phyloP scores from a whole-genome alignment of 2,888 invertebrate species.

The Mantis religiosa region DNA sequence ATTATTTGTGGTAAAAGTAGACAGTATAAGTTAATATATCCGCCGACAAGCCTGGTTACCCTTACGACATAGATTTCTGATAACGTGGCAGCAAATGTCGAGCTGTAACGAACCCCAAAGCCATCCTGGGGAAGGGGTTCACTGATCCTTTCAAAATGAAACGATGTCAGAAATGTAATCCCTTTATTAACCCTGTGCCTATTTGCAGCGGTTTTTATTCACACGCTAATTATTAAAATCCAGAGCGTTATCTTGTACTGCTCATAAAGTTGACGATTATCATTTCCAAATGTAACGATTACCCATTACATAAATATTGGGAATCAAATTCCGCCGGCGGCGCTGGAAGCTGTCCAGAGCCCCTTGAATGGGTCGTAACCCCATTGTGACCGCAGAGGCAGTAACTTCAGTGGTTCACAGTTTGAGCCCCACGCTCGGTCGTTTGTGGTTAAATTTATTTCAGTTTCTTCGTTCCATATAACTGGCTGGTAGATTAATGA shows the following conservation, averaged over 20 bases:
- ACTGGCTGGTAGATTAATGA: not conserved
- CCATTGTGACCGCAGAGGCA: not conserved
- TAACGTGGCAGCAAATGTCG: not conserved
- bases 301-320: not conserved
- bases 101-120: not conserved
- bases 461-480: not conserved
- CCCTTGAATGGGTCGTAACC: not conserved
- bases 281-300: no score
- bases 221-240: no score
- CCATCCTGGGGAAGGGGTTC: no score
- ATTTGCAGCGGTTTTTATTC: not conserved
- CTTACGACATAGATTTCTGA: no score
- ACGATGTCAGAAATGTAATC: not conserved
- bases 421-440: not conserved
- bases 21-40: no score
- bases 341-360: not conserved
- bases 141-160: not conserved
- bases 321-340: not conserved
- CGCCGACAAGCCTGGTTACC: no score
- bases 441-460: not conserved
- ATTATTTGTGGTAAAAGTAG: no score
- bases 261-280: not conserved
- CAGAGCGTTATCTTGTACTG: not conserved
- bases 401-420: not conserved
- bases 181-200: not conserved